A percentile compares a stretch with the other conserved stretches of the same genome.
These are phyloP conservation scores for Bombus waltoni DNA, from an alignment of 1,140 invertebrate species.

Conservation along the genomic window DNA sequence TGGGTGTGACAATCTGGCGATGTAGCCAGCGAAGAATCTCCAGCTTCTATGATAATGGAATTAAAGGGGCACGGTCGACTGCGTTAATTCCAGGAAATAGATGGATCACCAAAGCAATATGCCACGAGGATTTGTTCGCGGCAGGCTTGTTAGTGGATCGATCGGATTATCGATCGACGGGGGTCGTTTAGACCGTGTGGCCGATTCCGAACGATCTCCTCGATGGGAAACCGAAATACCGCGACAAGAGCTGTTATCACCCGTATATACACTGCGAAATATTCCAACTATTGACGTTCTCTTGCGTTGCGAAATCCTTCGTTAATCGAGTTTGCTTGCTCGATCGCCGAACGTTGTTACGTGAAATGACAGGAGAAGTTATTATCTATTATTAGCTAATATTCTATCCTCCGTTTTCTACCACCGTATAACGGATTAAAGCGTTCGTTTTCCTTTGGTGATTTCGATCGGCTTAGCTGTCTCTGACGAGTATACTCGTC, in stretches of 20 bases:
- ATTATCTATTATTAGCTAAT: too few relatives aligned
- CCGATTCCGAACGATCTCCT: neutral
- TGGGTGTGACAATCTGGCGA: neutral
- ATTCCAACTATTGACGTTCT: too few relatives aligned
- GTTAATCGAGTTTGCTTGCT: too few relatives aligned
- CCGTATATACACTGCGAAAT: too few relatives aligned
- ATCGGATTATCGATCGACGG: neutral
- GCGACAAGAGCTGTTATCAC: neutral
- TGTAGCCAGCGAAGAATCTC: neutral
- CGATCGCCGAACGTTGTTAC: too few relatives aligned
- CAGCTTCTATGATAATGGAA: neutral
- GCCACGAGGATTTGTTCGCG: neutral
- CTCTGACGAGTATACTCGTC: too few relatives aligned
- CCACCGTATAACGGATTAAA: too few relatives aligned
- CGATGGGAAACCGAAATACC: neutral
- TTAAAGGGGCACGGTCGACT: neutral
- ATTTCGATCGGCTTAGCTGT: too few relatives aligned
- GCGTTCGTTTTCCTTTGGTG: too few relatives aligned
- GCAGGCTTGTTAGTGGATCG: neutral
- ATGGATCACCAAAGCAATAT: slow-evolving; percentile 1
- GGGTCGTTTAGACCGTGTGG: neutral
- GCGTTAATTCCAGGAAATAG: slow-evolving; percentile 1
- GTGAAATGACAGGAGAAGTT: too few relatives aligned
- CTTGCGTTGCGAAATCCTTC: too few relatives aligned
- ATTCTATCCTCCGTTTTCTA: too few relatives aligned